A percentile compares a stretch with the other conserved stretches of the same genome.
These are phyloP conservation scores for Lagopus leucura DNA, from an alignment of 2,113 vertebrate genomes.

Conservation along the genomic window DNA sequence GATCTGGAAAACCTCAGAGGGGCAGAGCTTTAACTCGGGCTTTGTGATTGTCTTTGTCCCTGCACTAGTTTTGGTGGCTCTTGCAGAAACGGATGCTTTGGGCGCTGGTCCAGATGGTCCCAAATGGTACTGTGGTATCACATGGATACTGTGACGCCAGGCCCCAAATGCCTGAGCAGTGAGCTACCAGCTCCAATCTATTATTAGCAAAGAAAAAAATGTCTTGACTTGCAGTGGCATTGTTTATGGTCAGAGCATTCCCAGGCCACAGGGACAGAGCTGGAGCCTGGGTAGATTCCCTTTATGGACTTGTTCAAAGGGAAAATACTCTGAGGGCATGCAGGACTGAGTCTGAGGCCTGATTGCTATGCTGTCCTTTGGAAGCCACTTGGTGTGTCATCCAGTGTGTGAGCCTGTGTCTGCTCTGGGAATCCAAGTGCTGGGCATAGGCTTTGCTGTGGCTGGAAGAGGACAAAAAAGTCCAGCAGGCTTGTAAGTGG, in stretches of 20 bases:
- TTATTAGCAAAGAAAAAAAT: background rate
- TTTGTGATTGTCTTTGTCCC: background rate
- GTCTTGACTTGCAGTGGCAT: background rate
- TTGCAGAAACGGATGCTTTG: constrained; percentile 26
- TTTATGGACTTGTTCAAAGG: constrained; percentile 54
- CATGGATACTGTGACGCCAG: constrained; percentile 8
- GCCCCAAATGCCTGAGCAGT: background rate
- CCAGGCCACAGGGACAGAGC: constrained; percentile 4
- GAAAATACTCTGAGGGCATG: background rate
- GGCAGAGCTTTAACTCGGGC: background rate
- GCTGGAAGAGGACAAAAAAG: background rate
- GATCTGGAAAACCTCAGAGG: background rate
- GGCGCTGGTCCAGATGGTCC: constrained; percentile 13
- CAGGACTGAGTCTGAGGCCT: background rate
- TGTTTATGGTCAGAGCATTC: constrained; percentile 47
- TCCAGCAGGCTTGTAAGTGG: background rate
- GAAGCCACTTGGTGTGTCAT: background rate
- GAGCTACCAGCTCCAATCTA: constrained; percentile 27
- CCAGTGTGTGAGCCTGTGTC: background rate
- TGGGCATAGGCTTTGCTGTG: background rate
- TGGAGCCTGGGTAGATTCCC: constrained; percentile 46
- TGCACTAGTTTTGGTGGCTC: constrained; percentile 14
- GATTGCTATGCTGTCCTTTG: background rate
- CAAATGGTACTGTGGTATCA: background rate
- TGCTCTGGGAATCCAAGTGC: background rate